Evolutionary conservation across 2,113 vertebrate genomes (phyloP).

Genomic region (Triplophysa tibetana): DNA sequence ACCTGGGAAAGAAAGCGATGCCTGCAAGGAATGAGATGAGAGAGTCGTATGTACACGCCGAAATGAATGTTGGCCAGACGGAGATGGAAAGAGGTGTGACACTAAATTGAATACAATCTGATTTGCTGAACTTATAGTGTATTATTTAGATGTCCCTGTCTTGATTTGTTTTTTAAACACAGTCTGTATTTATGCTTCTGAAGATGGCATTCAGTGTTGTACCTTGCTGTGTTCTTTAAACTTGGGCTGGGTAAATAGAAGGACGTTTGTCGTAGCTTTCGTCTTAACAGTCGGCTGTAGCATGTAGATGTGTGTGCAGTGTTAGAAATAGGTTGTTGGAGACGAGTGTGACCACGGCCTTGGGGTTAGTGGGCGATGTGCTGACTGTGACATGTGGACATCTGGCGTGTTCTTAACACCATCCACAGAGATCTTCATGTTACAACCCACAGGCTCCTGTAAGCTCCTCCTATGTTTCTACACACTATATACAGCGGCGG

Average conservation of each 20-base stretch:
- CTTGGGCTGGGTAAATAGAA: too few species aligned
- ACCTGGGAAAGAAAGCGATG: slow-evolving; percentile 56
- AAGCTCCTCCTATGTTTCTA: neutral
- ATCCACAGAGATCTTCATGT: slow-evolving; percentile 21
- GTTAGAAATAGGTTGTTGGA: neutral
- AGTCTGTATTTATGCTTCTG: too few species aligned
- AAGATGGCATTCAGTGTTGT: neutral
- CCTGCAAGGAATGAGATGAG: slow-evolving; percentile 53
- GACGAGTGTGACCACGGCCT: slow-evolving; percentile 56
- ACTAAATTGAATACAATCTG: neutral
- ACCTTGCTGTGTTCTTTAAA: slow-evolving; percentile 1
- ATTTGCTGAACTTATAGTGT: neutral
- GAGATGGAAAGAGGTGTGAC: neutral
- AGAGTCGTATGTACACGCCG: slow-evolving; percentile 44
- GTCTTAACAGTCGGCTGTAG: neutral
- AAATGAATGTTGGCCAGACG: slow-evolving; percentile 20
- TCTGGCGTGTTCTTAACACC: slow-evolving; percentile 55
- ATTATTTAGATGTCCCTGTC: slow-evolving; percentile 1
- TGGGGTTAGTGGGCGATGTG: slow-evolving; percentile 68
- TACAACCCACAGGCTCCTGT: neutral
- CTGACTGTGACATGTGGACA: slow-evolving; percentile 74
- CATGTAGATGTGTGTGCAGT: neutral
- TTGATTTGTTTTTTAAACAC: neutral
- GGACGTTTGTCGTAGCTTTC: too few species aligned
- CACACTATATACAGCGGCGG: neutral